Conservation (phyloP, 2,113 vertebrate genomes). For the Eulemur rufifrons region DNA sequence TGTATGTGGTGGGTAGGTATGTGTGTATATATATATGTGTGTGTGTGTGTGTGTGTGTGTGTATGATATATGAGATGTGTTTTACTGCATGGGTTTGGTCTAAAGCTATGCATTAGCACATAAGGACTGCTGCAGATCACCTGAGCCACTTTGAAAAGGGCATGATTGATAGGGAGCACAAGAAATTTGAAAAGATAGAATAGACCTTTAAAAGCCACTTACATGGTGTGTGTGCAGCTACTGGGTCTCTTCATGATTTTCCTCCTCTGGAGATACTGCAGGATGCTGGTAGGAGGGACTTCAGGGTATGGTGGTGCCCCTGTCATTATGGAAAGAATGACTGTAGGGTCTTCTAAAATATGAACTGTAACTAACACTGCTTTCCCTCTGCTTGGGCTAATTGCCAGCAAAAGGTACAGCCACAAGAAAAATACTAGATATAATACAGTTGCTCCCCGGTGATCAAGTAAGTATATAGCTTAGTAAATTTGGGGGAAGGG, state of each 20-base stretch:
- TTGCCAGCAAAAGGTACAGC: not conserved
- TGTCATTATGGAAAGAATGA: slow-evolving; percentile 71
- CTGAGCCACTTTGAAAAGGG: not conserved
- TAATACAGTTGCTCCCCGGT: not conserved
- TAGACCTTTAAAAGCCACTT: slow-evolving; percentile 64
- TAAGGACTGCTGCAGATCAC: not conserved
- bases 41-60: not conserved
- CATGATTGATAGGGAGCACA: not conserved
- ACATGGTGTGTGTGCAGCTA: slow-evolving; percentile 90
- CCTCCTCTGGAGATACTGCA: slow-evolving; percentile 90
- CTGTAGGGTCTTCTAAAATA: not conserved
- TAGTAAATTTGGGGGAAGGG: not conserved
- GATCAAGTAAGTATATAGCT: not conserved
- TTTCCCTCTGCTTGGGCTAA: not conserved
- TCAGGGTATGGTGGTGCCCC: slow-evolving; percentile 95
- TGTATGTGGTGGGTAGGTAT: not conserved
- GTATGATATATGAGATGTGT: not conserved
- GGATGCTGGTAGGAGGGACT: slow-evolving; percentile 87
- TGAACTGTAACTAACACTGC: not conserved
- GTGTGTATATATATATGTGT: not conserved
- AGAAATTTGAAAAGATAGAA: not conserved
- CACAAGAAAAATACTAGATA: not conserved
- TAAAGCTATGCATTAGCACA: not conserved
- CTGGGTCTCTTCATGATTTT: slow-evolving; percentile 91
- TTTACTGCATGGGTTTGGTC: not conserved